Percentiles rank a stretch among this genome's conserved stretches.
Evolutionary conservation across 2,113 vertebrate species (phyloP).

Genomic region (Sminthopsis crassicaudata): DNA sequence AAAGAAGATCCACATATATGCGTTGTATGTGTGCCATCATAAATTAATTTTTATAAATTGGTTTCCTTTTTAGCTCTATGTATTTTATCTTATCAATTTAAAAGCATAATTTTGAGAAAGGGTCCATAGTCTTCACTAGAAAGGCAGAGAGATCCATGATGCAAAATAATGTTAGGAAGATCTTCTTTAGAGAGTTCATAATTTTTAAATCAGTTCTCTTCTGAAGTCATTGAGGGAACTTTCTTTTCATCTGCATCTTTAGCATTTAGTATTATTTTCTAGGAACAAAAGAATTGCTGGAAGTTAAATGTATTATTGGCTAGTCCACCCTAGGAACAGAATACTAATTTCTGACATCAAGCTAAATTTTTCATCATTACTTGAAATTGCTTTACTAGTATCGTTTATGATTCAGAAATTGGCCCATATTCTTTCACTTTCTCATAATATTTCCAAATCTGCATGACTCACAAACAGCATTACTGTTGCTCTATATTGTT

Average conservation of each 20-base stretch:
- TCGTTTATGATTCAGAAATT: not conserved
- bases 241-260: slow-evolving; percentile 31
- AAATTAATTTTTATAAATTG: not conserved
- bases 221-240: not conserved
- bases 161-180: not conserved
- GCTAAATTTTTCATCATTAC: not conserved
- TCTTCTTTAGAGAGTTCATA: not conserved
- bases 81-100: not conserved
- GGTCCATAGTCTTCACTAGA: not conserved
- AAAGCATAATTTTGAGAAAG: not conserved
- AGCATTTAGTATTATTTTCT: slow-evolving; percentile 7
- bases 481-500: slow-evolving; percentile 56
- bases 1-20: not conserved
- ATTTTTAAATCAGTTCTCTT: not conserved
- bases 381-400: slow-evolving; percentile 25
- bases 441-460: slow-evolving; percentile 71
- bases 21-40: not conserved
- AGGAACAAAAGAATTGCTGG: slow-evolving; percentile 15
- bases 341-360: not conserved
- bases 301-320: not conserved
- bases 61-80: not conserved
- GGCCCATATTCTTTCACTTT: not conserved
- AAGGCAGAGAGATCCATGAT: not conserved
- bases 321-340: not conserved
- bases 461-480: slow-evolving; percentile 52